phyloP scores from a whole-genome alignment of 1,140 invertebrate genomes.

The Tribolium castaneum region DNA sequence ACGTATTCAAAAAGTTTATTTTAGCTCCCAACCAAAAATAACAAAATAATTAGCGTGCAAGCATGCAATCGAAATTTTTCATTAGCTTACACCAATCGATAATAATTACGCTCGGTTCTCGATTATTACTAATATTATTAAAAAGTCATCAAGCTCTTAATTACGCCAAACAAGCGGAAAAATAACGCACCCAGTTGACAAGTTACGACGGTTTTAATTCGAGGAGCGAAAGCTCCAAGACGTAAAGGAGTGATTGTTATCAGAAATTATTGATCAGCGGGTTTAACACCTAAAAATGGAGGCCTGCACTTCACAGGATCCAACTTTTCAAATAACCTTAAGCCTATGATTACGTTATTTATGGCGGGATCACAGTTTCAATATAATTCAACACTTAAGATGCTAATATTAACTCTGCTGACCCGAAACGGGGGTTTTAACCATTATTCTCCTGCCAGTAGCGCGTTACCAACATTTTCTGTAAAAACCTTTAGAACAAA shows the following conservation, averaged over 20 bases:
- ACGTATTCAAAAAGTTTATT: constrained; percentile 26
- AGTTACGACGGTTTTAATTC: no score
- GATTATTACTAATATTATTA: constrained; percentile 9
- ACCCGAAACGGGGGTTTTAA: no score
- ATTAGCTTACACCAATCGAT: not conserved
- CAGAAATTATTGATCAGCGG: not conserved
- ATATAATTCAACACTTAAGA: not conserved
- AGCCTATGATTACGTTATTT: not conserved
- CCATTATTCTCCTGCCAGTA: no score
- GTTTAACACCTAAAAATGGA: not conserved
- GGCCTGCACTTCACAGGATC: not conserved
- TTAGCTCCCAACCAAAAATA: not conserved
- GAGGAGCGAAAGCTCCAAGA: no score
- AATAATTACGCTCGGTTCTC: not conserved
- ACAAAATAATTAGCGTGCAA: not conserved
- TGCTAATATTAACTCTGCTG: not conserved
- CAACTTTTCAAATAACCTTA: not conserved
- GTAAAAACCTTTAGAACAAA: not conserved
- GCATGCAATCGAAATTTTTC: constrained; percentile 16
- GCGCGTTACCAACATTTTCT: not conserved
- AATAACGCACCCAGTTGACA: not conserved
- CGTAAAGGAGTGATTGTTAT: not conserved
- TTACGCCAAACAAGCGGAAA: not conserved
- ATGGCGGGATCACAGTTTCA: not conserved
- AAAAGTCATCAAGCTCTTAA: not conserved